Evolutionary conservation across 2,888 invertebrate species (phyloP).

Genomic region (Autographa gamma): DNA sequence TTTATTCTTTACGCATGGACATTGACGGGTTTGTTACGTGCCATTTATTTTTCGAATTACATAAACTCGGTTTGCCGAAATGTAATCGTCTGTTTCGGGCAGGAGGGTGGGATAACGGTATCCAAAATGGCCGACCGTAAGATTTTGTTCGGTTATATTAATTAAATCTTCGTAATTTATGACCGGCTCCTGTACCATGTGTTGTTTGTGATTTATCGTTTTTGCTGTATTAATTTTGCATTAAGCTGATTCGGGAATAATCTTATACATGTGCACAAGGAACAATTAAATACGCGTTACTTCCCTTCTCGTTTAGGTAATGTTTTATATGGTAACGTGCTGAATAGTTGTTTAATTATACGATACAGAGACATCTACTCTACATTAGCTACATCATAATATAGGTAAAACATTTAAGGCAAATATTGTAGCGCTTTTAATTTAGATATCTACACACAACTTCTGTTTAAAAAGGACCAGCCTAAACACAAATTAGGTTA

Average conservation of each 20-base stretch:
- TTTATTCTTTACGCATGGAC: constrained; percentile 48
- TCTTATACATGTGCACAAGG: constrained; percentile 34
- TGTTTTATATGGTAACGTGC: background rate
- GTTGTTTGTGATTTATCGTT: constrained; percentile 83
- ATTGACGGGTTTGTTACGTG: constrained; percentile 47
- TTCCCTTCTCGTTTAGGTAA: background rate
- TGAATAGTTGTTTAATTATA: background rate
- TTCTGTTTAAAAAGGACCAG: background rate
- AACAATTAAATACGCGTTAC: constrained; percentile 5
- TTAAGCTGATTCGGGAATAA: constrained; percentile 62
- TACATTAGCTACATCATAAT: too few species aligned
- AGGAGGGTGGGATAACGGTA: constrained; percentile 82
- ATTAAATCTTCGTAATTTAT: constrained; percentile 89
- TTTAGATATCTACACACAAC: background rate
- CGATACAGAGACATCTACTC: too few species aligned
- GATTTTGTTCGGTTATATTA: constrained; percentile 87
- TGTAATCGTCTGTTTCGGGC: constrained; percentile 86
- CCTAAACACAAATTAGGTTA: background rate
- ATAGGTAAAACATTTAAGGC: background rate
- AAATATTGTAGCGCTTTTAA: background rate
- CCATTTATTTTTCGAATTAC: constrained; percentile 44
- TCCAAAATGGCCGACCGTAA: constrained; percentile 86
- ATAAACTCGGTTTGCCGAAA: constrained; percentile 70
- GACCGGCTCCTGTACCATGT: constrained; percentile 78
- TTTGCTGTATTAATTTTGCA: constrained; percentile 76